A percentile compares a stretch with the other conserved stretches of the same genome.
These are phyloP conservation scores for Orientallactaga sibirica DNA, from an alignment of 2,797 vertebrate genomes.

Conservation along the genomic window DNA sequence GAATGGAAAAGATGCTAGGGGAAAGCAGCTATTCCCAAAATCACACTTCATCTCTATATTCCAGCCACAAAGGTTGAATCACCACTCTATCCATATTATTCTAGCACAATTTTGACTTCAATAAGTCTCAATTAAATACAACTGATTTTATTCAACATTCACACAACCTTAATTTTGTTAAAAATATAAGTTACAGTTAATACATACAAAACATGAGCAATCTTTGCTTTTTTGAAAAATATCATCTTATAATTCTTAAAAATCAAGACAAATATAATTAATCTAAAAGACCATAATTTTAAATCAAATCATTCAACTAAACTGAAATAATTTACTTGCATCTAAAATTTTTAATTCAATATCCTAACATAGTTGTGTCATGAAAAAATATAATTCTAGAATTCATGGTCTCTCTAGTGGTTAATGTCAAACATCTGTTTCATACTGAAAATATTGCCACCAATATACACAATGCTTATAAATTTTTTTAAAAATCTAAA, in stretches of 20 bases:
- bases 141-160: not conserved
- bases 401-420: not conserved
- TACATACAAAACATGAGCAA: not conserved
- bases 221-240: not conserved
- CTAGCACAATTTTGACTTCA: not conserved
- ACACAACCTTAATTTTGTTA: not conserved
- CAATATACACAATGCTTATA: not conserved
- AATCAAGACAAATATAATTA: not conserved
- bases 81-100: not conserved
- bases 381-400: not conserved
- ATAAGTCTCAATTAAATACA: not conserved
- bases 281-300: not conserved
- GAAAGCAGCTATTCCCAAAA: too few species aligned
- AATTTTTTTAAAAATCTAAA: not conserved
- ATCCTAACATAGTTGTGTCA: conserved; percentile 8
- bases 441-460: not conserved
- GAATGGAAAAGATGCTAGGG: too few species aligned
- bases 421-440: not conserved
- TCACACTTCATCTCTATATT: too few species aligned
- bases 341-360: conserved; percentile 4
- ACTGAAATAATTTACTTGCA: not conserved
- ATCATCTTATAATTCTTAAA: not conserved
- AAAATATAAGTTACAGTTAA: conserved; percentile 36
- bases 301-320: not conserved
- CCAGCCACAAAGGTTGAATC: too few species aligned